These are phyloP conservation scores for Sprattus sprattus DNA, from an alignment of 2,113 vertebrate species.

Conservation along the genomic window DNA sequence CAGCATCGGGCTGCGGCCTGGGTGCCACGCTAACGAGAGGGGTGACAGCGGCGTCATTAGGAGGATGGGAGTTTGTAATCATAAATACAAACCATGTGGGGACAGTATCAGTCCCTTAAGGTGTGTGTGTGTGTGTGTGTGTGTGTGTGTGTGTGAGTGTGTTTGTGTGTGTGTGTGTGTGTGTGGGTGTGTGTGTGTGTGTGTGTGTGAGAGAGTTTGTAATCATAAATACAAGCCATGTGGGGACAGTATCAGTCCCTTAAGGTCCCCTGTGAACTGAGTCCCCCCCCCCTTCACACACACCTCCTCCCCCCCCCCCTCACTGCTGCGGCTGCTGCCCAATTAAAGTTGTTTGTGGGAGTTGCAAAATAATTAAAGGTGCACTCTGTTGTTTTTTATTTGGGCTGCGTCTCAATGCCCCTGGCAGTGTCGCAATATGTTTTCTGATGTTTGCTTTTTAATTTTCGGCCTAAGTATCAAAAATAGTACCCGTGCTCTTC, in stretches of 20 bases:
- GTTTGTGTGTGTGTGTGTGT: too few species aligned
- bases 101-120: conserved; percentile 67
- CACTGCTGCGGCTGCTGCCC: conserved; percentile 70
- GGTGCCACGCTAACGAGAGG: conserved; percentile 71
- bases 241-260: conserved; percentile 69
- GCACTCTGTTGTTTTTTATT: conserved; percentile 64
- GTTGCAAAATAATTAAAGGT: conserved; percentile 73
- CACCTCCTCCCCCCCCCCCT: conserved; percentile 63
- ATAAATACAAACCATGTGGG: conserved; percentile 63
- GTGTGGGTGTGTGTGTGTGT: too few species aligned
- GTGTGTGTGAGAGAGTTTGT: too few species aligned
- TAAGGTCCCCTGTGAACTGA: conserved; percentile 69
- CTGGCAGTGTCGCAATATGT: conserved; percentile 62
- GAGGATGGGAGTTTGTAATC: conserved; percentile 61
- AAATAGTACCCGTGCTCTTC: conserved; percentile 52
- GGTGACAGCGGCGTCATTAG: conserved; percentile 74
- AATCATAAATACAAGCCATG: conserved; percentile 60
- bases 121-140: too few species aligned
- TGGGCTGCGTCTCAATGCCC: conserved; percentile 51
- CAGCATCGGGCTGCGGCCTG: conserved; percentile 75
- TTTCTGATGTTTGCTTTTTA: conserved; percentile 63
- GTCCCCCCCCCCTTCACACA: background rate
- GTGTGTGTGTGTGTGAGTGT: too few species aligned
- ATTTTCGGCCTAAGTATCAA: conserved; percentile 61
- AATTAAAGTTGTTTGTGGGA: conserved; percentile 78